phyloP scores from a whole-genome alignment of 2,888 invertebrate species.

The Caenorhabditis imperialis region DNA sequence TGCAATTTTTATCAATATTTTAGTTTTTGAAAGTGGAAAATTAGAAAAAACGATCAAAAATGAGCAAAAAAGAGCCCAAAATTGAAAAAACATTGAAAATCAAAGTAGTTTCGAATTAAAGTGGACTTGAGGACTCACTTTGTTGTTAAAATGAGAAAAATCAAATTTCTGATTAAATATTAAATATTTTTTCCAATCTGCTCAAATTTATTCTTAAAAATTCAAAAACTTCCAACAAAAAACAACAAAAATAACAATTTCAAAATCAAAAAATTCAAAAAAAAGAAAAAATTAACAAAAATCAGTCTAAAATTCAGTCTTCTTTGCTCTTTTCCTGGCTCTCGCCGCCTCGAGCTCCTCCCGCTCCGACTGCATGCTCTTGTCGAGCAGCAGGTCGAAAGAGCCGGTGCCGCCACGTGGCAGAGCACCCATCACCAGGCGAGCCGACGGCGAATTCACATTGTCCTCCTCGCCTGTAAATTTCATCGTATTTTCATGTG shows the following conservation, averaged over 20 bases:
- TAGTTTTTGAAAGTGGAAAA: too few relatives aligned
- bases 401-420: slow-evolving; percentile 76
- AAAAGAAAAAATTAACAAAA: slow-evolving; percentile 25
- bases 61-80: too few relatives aligned
- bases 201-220: neutral
- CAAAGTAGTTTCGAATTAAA: too few relatives aligned
- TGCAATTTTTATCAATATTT: too few relatives aligned
- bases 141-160: too few relatives aligned
- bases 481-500: too few relatives aligned
- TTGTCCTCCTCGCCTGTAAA: slow-evolving; percentile 74
- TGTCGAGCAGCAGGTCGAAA: slow-evolving; percentile 69
- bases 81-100: too few relatives aligned
- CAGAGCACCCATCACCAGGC: slow-evolving; percentile 73
- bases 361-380: slow-evolving; percentile 40
- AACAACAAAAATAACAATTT: slow-evolving; percentile 10
- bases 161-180: too few relatives aligned
- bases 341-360: slow-evolving; percentile 31
- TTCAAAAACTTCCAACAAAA: slow-evolving; percentile 8
- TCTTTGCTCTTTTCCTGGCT: slow-evolving; percentile 14
- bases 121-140: too few relatives aligned
- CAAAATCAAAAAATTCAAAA: slow-evolving; percentile 14
- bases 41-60: too few relatives aligned
- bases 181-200: neutral
- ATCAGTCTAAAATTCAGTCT: slow-evolving; percentile 6
- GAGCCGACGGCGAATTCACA: slow-evolving; percentile 74